Conservation (phyloP, 2,797 vertebrate species). For the Syndactyla subalaris region DNA sequence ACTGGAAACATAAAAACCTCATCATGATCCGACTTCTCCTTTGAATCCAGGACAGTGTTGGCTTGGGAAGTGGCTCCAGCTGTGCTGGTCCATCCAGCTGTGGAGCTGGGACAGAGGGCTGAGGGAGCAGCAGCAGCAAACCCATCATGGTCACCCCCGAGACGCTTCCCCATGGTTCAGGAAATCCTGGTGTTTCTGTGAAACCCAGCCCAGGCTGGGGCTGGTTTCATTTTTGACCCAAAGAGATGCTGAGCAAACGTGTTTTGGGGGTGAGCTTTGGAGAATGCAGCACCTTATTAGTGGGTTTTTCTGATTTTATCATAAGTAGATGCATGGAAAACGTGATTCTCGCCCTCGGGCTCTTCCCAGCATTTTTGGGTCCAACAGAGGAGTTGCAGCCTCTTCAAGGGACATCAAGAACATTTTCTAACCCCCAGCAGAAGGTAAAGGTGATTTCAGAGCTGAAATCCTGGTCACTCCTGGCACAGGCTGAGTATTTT, state of each 20-base stretch:
- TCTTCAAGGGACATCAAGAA: neutral
- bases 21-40: no score
- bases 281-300: neutral
- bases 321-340: neutral
- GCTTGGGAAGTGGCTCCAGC: neutral
- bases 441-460: neutral
- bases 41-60: neutral
- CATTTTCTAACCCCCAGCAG: neutral
- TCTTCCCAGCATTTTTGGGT: no score
- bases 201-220: no score
- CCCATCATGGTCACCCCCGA: no score
- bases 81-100: neutral
- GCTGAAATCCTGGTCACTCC: neutral
- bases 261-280: neutral
- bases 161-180: no score
- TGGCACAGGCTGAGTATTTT: no score
- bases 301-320: neutral
- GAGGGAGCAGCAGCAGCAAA: no score
- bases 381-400: neutral
- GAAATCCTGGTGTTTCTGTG: no score
- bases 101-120: no score
- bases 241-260: no score
- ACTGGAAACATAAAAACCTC: neutral
- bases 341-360: neutral
- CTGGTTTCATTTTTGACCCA: no score